Percentiles rank a stretch among this genome's conserved stretches.
These are phyloP conservation scores for Zaprionus nigranus DNA, from an alignment of 1,140 invertebrate species.

Conservation along the genomic window DNA sequence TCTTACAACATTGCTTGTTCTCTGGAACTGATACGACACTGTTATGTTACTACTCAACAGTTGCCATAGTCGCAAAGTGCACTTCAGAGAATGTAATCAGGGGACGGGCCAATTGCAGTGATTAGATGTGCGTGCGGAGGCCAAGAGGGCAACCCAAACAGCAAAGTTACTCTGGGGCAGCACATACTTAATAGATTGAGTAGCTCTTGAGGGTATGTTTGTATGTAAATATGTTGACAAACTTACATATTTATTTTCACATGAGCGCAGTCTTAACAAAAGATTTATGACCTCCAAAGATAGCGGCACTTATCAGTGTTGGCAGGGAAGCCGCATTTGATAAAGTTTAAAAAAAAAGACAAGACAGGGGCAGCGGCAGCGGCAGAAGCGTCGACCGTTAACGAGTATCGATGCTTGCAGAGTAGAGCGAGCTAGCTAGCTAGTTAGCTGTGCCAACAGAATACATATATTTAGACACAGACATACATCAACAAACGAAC, in stretches of 20 bases:
- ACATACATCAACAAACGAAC: not conserved
- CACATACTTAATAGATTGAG: conserved; percentile 12
- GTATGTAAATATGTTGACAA: conserved; percentile 18
- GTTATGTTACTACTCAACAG: conserved; percentile 3
- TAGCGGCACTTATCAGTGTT: conserved; percentile 49
- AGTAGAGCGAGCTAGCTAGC: conserved; percentile 38
- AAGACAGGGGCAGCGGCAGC: not conserved
- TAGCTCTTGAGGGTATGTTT: conserved; percentile 1
- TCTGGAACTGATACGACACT: not conserved
- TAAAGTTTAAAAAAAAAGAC: conserved; percentile 47
- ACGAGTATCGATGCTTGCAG: conserved; percentile 53
- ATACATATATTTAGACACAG: conserved; percentile 15
- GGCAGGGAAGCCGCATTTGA: conserved; percentile 40
- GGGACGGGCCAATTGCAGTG: conserved; percentile 1
- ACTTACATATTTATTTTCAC: conserved; percentile 10
- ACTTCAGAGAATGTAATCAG: not conserved
- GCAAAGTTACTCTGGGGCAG: not conserved
- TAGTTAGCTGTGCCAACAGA: conserved; percentile 62
- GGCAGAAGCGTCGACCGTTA: conserved; percentile 23
- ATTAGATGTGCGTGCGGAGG: conserved; percentile 12
- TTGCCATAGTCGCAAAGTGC: conserved; percentile 15
- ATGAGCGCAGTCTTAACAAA: conserved; percentile 26
- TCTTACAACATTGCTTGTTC: not conserved
- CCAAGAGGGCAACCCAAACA: conserved; percentile 6
- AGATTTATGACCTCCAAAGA: conserved; percentile 61